Conservation (phyloP, 2,113 vertebrate genomes). For the Baryphthengus martii region DNA sequence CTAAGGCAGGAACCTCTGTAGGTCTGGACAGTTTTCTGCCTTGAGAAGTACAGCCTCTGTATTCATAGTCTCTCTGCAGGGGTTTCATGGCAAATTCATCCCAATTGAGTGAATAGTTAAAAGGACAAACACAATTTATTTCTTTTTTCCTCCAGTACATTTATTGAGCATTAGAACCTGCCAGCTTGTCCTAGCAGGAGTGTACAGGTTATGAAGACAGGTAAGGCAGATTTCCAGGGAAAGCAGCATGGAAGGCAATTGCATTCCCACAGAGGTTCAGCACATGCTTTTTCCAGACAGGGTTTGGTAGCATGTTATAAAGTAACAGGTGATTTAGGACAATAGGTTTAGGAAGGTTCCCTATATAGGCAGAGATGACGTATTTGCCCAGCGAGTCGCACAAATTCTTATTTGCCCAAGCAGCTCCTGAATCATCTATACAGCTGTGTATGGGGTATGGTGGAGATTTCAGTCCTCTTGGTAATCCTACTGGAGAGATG, state of each 20-base stretch:
- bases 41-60: neutral
- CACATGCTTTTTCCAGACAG: neutral
- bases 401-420: neutral
- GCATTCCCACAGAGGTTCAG: neutral
- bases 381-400: neutral
- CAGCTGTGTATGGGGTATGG: neutral
- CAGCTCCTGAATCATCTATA: neutral
- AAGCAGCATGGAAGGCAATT: neutral
- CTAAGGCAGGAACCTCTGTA: neutral
- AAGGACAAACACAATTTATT: neutral
- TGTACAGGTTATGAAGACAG: neutral
- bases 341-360: neutral
- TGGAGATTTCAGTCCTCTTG: neutral
- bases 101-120: neutral
- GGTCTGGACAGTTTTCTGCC: neutral
- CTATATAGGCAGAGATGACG: neutral
- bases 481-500: neutral
- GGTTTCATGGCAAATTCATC: neutral
- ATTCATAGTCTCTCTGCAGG: neutral
- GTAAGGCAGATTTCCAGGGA: neutral
- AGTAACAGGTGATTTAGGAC: neutral
- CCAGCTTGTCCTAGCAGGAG: neutral
- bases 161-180: neutral
- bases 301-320: neutral
- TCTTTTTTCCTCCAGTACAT: neutral